Evolutionary conservation across 2,113 vertebrate genomes (phyloP), one percentile per base, ranked within the genome.

Genomic region (Lontra canadensis): DNA sequence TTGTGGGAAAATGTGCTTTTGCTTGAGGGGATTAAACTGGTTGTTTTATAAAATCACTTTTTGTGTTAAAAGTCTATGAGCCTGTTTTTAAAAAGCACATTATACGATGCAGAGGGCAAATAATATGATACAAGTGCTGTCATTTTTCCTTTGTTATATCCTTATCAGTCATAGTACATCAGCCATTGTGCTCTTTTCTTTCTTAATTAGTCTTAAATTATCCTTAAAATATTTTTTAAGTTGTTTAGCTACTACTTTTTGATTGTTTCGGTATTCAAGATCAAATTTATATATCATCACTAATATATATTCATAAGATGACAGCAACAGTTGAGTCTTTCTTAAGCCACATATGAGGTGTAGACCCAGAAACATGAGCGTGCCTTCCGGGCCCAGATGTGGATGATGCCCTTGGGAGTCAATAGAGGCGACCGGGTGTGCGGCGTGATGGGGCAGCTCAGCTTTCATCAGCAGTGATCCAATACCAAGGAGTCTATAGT

Each of bases 1-100:
- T 34, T 9, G 14, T 87, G 76, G 57, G 20, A n/a, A 96, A 65
- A 79, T 93, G 44, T 92, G 25, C 15, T 76, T 83, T 93, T 74
- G 52, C 57, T 92, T 82, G 20, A 93, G 29, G 31, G 23, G 23
- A 84, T 90, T 95, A 49, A 88, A 25, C 47, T 88, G 29, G 42
- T 61, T 88, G 34, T 57, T 92, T 88, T 76, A 18, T 42, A 44
- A 74, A 94, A 88, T 81, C 69, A 85, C 36, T 71, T 95, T 79
- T 90, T 42, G 63, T 91, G 25, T 73, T 83, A 67, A 88, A 87
- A 74, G 76, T 67, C 65, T 95, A n/a, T n/a, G 12, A 84, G 20
- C 82, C 26, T 57, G 23, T 55, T 55, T 55, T 55, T 55, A 7
- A 52, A 84, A 36, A 29, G 42, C 25, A 55, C 39, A 39, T 90